Conservation (phyloP, 2,113 vertebrate species). For the Protomyctophum bolini region DNA sequence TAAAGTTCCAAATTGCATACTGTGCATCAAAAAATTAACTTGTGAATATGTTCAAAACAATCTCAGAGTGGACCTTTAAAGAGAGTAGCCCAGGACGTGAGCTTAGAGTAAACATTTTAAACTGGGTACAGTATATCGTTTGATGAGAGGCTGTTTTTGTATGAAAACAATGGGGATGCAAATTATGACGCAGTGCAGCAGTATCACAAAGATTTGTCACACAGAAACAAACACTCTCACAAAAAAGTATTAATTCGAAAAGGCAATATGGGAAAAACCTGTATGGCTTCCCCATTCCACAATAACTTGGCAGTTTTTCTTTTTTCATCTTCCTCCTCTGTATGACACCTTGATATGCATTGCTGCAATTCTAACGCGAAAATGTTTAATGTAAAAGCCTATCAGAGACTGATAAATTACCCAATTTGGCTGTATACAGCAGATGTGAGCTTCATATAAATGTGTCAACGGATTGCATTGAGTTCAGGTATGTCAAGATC, state of each 20-base stretch:
- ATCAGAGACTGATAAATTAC: conserved; percentile 27
- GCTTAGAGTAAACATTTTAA: conserved; percentile 49
- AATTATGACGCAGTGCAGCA: conserved; percentile 44
- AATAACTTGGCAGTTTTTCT: conserved; percentile 64
- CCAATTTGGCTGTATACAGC: conserved; percentile 41
- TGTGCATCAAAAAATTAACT: no score
- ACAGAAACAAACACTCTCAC: conserved; percentile 55
- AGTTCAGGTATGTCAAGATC: conserved; percentile 46
- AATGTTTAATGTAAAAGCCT: conserved; percentile 35
- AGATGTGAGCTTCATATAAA: conserved; percentile 41
- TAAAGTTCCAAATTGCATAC: no score
- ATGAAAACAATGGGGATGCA: conserved; percentile 42
- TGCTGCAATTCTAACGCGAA: conserved; percentile 40
- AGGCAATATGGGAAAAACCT: conserved; percentile 62
- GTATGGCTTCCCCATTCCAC: conserved; percentile 35
- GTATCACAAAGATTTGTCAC: conserved; percentile 61
- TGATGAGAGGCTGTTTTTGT: conserved; percentile 41
- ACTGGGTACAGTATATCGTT: conserved; percentile 40
- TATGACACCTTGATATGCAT: conserved; percentile 55
- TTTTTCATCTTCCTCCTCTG: conserved; percentile 28
- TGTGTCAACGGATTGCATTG: conserved; percentile 45
- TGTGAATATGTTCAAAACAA: no score
- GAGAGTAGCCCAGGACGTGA: conserved; percentile 29
- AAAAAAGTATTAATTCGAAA: conserved; percentile 61
- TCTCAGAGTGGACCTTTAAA: no score